A percentile compares a stretch with the other conserved stretches of the same genome.
These are phyloP conservation scores for Macropis europaea DNA, from an alignment of 2,888 invertebrate species.

Conservation along the genomic window DNA sequence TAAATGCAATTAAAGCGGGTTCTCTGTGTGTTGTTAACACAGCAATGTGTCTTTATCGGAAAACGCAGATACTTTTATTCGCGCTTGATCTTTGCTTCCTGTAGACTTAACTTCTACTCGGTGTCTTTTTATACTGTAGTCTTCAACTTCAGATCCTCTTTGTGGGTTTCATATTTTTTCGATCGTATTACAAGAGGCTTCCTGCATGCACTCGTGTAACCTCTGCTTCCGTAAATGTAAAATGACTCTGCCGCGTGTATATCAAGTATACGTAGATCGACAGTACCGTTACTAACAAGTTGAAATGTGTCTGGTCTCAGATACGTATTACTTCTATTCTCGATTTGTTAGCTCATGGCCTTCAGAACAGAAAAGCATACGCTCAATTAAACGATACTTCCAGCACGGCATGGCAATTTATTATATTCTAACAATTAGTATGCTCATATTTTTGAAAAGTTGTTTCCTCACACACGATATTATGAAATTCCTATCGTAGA, in stretches of 20 bases:
- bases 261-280: conserved; percentile 42
- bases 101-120: conserved; percentile 38
- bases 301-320: conserved; percentile 43
- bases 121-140: conserved; percentile 33
- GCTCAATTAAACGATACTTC: neutral
- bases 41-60: neutral
- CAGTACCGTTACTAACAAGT: conserved; percentile 56
- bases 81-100: conserved; percentile 33
- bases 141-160: conserved; percentile 50
- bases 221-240: conserved; percentile 62
- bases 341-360: conserved; percentile 11
- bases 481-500: too few species aligned
- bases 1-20: too few species aligned
- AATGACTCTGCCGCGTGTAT: conserved; percentile 56
- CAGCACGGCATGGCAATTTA: too few species aligned
- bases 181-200: conserved; percentile 53
- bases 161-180: conserved; percentile 51
- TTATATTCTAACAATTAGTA: too few species aligned
- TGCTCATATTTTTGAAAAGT: too few species aligned
- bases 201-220: conserved; percentile 41
- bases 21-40: neutral
- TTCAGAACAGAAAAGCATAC: neutral
- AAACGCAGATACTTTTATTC: neutral
- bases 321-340: conserved; percentile 33
- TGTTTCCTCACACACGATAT: too few species aligned